Conservation (phyloP, 2,888 invertebrate species). For the Uropetala carovei region DNA sequence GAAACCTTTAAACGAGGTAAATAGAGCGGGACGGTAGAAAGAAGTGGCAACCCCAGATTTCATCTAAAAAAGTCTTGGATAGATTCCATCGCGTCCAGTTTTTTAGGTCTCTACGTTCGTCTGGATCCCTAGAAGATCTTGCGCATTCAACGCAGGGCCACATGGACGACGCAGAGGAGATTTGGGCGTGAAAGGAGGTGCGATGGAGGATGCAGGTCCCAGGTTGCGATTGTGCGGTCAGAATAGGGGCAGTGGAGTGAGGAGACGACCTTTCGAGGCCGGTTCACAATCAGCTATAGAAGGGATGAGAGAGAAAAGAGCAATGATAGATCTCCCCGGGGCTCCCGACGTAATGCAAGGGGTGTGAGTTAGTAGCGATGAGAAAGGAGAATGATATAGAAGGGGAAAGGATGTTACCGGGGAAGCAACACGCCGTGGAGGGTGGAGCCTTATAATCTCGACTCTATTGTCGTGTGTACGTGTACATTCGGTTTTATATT, state of each 20-base stretch:
- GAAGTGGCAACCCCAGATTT: conserved; percentile 15
- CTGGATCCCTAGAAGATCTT: not conserved
- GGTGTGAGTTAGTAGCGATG: conserved; percentile 36
- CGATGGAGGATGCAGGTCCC: not conserved
- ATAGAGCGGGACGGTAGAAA: not conserved
- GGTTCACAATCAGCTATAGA: not conserved
- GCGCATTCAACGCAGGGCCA: not conserved
- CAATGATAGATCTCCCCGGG: not conserved
- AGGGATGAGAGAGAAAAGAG: not conserved
- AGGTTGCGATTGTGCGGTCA: conserved; percentile 8
- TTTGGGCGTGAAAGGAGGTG: not conserved
- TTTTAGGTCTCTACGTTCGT: not conserved
- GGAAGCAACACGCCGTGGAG: too few species aligned
- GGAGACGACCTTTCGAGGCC: not conserved
- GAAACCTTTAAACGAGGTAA: not conserved
- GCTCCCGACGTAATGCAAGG: not conserved
- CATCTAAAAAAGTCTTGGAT: not conserved
- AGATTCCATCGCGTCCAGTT: conserved; percentile 17
- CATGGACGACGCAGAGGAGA: conserved; percentile 5
- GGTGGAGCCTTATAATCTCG: too few species aligned
- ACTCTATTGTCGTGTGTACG: too few species aligned
- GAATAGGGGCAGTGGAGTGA: not conserved
- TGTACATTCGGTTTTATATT: too few species aligned
- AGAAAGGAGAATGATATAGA: not conserved
- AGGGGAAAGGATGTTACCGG: too few species aligned